Percentiles rank a stretch among this genome's conserved stretches.
Evolutionary conservation across 2,888 invertebrate genomes (phyloP).

Genomic region (Xestia sexstrigata): DNA sequence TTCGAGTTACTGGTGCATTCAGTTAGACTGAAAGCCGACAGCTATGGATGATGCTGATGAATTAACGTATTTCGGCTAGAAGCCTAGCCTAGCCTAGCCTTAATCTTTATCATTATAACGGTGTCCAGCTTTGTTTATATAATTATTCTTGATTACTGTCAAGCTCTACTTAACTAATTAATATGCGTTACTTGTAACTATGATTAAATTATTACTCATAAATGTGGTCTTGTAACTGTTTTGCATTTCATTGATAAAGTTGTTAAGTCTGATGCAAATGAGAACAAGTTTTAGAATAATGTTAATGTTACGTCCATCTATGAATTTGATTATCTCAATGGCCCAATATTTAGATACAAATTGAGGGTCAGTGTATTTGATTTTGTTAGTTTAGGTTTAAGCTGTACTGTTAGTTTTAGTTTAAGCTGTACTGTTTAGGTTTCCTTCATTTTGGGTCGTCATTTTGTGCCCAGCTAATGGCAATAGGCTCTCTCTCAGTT

Average conservation of each 20-base stretch:
- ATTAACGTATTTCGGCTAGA: too few species aligned
- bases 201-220: conserved; percentile 34
- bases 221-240: conserved; percentile 16
- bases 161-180: conserved; percentile 45
- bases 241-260: conserved; percentile 28
- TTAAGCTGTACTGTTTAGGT: not conserved
- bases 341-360: not conserved
- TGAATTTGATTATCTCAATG: not conserved
- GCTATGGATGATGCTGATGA: not conserved
- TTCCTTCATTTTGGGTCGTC: not conserved
- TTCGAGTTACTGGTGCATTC: too few species aligned
- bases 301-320: not conserved
- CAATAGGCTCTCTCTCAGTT: not conserved
- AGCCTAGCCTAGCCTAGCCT: too few species aligned
- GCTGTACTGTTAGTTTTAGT: not conserved
- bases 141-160: conserved; percentile 49
- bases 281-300: not conserved
- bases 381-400: not conserved
- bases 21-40: not conserved
- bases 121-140: conserved; percentile 41
- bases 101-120: conserved; percentile 10
- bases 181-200: conserved; percentile 35
- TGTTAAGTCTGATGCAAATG: conserved; percentile 7
- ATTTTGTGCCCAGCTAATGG: not conserved
- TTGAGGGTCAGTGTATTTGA: too few species aligned